Evolutionary conservation across 2,888 invertebrate genomes (phyloP), one percentile per base, ranked within the genome.

Genomic region (Sthenelais limicola): DNA sequence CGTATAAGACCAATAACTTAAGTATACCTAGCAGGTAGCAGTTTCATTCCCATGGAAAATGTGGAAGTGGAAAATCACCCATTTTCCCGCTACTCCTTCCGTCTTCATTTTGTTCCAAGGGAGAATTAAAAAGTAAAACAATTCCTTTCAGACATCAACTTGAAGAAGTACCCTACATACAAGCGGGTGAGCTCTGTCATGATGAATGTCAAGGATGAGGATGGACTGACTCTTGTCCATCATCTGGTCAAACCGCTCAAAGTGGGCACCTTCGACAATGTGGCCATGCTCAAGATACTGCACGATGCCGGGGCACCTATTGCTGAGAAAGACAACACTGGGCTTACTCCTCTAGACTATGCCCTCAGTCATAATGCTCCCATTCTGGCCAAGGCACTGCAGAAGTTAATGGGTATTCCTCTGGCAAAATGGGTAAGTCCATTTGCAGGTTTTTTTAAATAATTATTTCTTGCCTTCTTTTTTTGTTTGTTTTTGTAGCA

Each of bases 141-240:
- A n/a, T n/a, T 30, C 28, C 21, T 43, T 72, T 7, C 68, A 76
- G 77, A 72, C 49, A 56, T 77, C 0, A 26, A 62, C 66, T 54
- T 78, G 73, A 49, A 71, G 52, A 62, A 62, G 62, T 74, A 54
- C 52, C 33, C 26, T 21, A 33, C 43, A 1, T 71, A 76, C 51
- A 51, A 62, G 69, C 82, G 83, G 74, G 85, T 81, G 3, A 86
- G 85, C 69, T 54, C 77, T n/a, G 82, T 86, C 1, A 80, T 85
- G 68, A 68, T 87, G 32, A 78, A 80, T 15, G 78, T 77, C 3
- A 74, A 73, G 54, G 89, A 89, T 78, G 76, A 74, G 26, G 79
- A 84, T 68, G 87, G 88, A 30, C 84, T 84, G 83, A 87, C 87
- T 1, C 85, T 85, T 0, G 73, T 88, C 21, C 88, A 88, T 75